A percentile compares a stretch with the other conserved stretches of the same genome.
Evolutionary conservation across 2,797 vertebrate genomes (phyloP).

Genomic region (Apogon talboti): DNA sequence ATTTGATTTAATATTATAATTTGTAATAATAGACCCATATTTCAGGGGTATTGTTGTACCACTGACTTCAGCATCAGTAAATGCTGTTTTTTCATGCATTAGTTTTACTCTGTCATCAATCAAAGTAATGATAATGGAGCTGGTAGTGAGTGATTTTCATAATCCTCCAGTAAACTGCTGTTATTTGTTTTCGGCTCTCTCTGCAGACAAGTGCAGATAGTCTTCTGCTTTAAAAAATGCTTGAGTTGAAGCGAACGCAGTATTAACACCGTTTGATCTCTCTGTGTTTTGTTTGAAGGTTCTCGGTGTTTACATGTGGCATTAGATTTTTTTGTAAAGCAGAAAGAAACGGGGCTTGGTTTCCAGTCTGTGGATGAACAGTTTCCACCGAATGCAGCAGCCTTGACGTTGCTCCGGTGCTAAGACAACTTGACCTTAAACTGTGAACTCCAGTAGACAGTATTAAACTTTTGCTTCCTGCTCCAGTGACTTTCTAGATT

Average conservation of each 20-base stretch:
- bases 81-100: slow-evolving; percentile 43
- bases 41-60: slow-evolving; percentile 5
- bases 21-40: slow-evolving; percentile 27
- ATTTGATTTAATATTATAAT: slow-evolving; percentile 16
- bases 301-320: too few relatives aligned
- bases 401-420: slow-evolving; percentile 3
- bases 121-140: slow-evolving; percentile 42
- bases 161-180: slow-evolving; percentile 13
- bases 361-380: neutral
- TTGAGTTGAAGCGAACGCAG: slow-evolving; percentile 4
- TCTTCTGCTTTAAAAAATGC: slow-evolving; percentile 23
- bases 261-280: neutral
- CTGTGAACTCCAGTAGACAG: neutral
- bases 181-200: slow-evolving; percentile 45
- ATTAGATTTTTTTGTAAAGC: too few relatives aligned
- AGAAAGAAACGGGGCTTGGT: too few relatives aligned
- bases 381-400: neutral
- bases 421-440: neutral
- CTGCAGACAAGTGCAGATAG: slow-evolving; percentile 42
- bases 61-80: slow-evolving; percentile 43
- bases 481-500: neutral
- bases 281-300: slow-evolving; percentile 10
- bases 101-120: slow-evolving; percentile 55
- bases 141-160: slow-evolving; percentile 31
- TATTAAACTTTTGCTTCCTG: neutral